Base-by-base conservation (phyloP, 2,113 vertebrate genomes). In the Mola mola region DNA sequence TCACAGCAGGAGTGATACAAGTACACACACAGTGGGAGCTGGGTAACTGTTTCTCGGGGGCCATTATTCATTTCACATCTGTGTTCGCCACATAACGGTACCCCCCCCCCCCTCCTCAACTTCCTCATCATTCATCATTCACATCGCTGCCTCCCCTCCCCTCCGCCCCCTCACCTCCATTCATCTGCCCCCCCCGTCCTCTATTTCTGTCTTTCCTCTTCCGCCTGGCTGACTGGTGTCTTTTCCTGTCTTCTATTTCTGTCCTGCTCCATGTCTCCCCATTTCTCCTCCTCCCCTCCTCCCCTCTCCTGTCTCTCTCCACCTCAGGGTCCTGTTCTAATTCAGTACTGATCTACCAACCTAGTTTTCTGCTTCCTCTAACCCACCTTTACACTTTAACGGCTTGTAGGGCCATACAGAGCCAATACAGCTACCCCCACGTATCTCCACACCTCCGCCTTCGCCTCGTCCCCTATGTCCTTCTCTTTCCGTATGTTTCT, bases 281-380 rank as follows among this genome's bases (percentile, higher is more conserved):
- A 55, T 48, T 48, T 77, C 66, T 67, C 16, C 72, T 8, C 36
- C 50, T 33, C n/a, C 36, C 24, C 58, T 34, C 21, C 55, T 33
- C 25, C n/a, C 66, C 22, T 42, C 29, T 53, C 52, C 51, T 8
- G 44, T 50, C 75, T 81, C 68, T 26, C 77, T 87, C 79, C 69
- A 87, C 90, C 91, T 92, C 91, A 75, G 80, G 90, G 92, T 90
- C 86, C 89, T 91, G 91, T 89, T 90, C 92, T 92, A 92, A 89
- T 92, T 93, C 89, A 80, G 75, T 44, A 55, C 81, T 86, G 81
- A 85, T 90, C 72, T 82, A 84, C 81, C 89, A 91, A 87, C 91
- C 91, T 89, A 91, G 77, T 91, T 92, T 86, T 76, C 64, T 80
- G 75, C 66, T 60, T 65, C 83, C 79, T 74, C 53, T 89, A 90